phyloP scores from a whole-genome alignment of 1,140 invertebrate genomes.

The Lysiphlebus fabarum region DNA sequence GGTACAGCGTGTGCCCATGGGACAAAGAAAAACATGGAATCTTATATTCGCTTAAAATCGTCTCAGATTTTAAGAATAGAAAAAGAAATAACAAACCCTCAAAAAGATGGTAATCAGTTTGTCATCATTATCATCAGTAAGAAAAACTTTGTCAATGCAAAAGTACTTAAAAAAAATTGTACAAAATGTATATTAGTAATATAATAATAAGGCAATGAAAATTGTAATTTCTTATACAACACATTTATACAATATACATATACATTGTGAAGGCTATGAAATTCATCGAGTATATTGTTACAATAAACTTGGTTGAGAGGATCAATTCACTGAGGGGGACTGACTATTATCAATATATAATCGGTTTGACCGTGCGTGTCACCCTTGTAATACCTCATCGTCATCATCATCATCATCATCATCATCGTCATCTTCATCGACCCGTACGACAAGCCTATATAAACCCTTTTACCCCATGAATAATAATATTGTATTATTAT shows the following conservation, averaged over 20 bases:
- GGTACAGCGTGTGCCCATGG: too few relatives aligned
- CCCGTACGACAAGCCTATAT: slow-evolving; percentile 7
- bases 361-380: slow-evolving; percentile 27
- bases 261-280: not conserved
- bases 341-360: slow-evolving; percentile 30
- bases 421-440: not conserved
- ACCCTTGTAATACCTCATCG: slow-evolving; percentile 18
- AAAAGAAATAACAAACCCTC: too few relatives aligned
- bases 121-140: too few relatives aligned
- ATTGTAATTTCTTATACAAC: slow-evolving; percentile 10
- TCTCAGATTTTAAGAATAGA: too few relatives aligned
- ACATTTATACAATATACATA: too few relatives aligned
- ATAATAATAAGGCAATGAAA: slow-evolving; percentile 17
- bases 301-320: not conserved
- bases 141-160: too few relatives aligned
- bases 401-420: not conserved
- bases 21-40: too few relatives aligned
- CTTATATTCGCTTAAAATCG: too few relatives aligned
- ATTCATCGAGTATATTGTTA: not conserved
- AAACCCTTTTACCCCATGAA: not conserved
- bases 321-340: not conserved
- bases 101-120: too few relatives aligned
- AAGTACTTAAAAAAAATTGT: too few relatives aligned
- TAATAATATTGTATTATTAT: too few relatives aligned
- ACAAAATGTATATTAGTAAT: slow-evolving; percentile 3